Evolutionary conservation across 2,797 vertebrate genomes (phyloP).

Genomic region (Hypotaenidia philippensis): DNA sequence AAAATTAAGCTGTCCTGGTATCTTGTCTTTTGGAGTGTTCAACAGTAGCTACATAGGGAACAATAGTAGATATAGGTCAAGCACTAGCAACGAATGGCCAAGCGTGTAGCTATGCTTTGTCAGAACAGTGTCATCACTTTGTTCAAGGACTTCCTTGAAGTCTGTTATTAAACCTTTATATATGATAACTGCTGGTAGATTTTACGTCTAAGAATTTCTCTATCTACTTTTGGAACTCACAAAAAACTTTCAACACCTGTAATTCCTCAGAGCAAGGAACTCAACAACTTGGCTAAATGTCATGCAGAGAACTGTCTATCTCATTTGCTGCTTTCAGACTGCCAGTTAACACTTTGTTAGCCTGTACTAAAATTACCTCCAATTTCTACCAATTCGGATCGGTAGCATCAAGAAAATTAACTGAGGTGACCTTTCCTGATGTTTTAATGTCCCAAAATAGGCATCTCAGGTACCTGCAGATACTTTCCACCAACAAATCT

Average conservation of each 20-base stretch:
- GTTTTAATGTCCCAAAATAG: not conserved
- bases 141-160: not conserved
- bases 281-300: not conserved
- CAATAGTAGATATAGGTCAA: not conserved
- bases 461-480: not conserved
- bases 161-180: not conserved
- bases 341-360: not conserved
- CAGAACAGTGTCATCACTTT: not conserved
- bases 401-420: not conserved
- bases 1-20: not conserved
- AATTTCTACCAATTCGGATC: not conserved
- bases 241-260: not conserved
- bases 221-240: not conserved
- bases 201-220: not conserved
- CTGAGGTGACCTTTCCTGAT: not conserved
- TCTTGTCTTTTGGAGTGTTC: not conserved
- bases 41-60: not conserved
- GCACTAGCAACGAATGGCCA: not conserved
- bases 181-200: not conserved
- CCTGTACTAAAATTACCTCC: not conserved
- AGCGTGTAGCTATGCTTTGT: not conserved
- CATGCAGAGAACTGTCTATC: not conserved
- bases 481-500: not conserved
- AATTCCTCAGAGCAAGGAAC: not conserved
- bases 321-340: not conserved